phyloP scores from a whole-genome alignment of 2,888 invertebrate genomes.

The Leptopilina syphax region DNA sequence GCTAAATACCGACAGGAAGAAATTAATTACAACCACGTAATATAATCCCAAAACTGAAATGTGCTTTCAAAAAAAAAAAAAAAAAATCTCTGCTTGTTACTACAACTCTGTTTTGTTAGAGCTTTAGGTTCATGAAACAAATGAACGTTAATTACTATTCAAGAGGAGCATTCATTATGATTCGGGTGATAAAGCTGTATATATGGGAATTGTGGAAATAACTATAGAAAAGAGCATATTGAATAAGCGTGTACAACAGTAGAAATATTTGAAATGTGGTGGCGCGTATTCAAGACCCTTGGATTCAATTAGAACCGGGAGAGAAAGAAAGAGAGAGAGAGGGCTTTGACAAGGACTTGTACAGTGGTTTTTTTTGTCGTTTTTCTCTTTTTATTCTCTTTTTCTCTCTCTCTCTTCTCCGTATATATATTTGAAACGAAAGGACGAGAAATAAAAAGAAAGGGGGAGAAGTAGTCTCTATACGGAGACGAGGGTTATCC shows the following conservation, averaged over 20 bases:
- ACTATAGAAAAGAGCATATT: neutral
- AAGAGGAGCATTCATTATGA: conserved; percentile 24
- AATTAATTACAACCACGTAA: too few species aligned
- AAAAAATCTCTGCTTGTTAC: conserved; percentile 14
- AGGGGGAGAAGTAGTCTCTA: conserved; percentile 22
- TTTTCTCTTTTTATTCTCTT: conserved; percentile 8
- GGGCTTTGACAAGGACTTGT: conserved; percentile 17
- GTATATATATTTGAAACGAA: neutral
- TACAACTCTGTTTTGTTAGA: neutral
- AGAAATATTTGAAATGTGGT: conserved; percentile 34
- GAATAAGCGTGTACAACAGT: neutral
- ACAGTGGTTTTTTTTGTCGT: conserved; percentile 17
- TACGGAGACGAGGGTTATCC: conserved; percentile 32
- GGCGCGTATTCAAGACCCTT: conserved; percentile 24
- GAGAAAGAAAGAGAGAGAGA: too few species aligned
- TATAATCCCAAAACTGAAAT: too few species aligned
- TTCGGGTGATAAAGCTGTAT: neutral
- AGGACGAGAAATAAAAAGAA: conserved; percentile 35
- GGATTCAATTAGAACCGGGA: conserved; percentile 24
- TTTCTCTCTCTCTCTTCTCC: too few species aligned
- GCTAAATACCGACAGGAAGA: too few species aligned
- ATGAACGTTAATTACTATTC: conserved; percentile 17
- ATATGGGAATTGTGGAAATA: conserved; percentile 11
- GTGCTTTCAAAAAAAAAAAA: too few species aligned
- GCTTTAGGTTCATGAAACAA: neutral